Percentiles rank a stretch among this genome's conserved stretches.
Conservation (phyloP, 2,888 invertebrate species). For the Hypomecis punctinalis region DNA sequence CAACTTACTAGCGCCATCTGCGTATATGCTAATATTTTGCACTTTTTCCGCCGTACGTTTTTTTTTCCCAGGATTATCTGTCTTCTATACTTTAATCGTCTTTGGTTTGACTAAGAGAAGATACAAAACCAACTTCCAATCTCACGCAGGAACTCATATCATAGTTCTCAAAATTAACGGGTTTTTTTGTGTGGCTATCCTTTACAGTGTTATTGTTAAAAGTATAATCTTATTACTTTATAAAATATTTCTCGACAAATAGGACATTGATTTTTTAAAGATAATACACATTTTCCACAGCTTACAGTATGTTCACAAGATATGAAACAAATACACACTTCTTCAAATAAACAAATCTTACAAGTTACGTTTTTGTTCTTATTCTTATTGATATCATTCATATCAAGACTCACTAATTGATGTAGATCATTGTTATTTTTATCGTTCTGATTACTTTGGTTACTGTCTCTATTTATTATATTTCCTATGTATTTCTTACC, state of each 20-base stretch:
- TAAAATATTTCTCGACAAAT: slow-evolving; percentile 1
- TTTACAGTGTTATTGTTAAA: too few species aligned
- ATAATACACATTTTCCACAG: slow-evolving; percentile 3
- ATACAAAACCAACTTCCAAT: too few species aligned
- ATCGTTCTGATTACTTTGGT: background rate
- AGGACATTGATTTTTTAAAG: slow-evolving; percentile 4
- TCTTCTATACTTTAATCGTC: too few species aligned
- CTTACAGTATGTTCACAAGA: background rate
- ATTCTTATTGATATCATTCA: slow-evolving; percentile 1
- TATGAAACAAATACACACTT: slow-evolving; percentile 2
- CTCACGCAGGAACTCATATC: too few species aligned
- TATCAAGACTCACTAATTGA: background rate
- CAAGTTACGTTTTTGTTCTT: slow-evolving; percentile 1
- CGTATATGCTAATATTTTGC: too few species aligned
- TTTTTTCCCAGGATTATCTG: too few species aligned
- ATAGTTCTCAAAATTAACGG: too few species aligned
- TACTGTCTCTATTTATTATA: slow-evolving; percentile 1
- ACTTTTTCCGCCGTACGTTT: too few species aligned
- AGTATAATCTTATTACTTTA: slow-evolving; percentile 2
- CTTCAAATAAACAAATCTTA: slow-evolving; percentile 4
- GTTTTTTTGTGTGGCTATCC: too few species aligned
- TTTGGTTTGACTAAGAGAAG: too few species aligned
- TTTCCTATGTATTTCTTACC: background rate
- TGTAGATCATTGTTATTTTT: background rate
- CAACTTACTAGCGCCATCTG: too few species aligned